Percentiles rank a stretch among this genome's conserved stretches.
These are phyloP conservation scores for Lepidurus packardi DNA, from an alignment of 1,140 invertebrate species.

Conservation along the genomic window DNA sequence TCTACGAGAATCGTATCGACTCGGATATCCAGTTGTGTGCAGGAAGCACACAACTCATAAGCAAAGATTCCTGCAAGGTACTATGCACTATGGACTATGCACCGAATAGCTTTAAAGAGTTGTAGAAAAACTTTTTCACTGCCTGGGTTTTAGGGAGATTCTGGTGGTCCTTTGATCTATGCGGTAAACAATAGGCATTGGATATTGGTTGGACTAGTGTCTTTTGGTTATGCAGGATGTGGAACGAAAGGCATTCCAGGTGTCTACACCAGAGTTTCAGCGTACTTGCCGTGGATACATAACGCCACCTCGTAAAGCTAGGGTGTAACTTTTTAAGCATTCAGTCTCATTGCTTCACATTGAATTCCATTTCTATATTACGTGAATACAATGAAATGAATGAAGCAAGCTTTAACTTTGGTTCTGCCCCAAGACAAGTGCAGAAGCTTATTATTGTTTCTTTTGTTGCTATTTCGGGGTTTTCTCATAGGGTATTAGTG, in stretches of 20 bases:
- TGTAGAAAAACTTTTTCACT: constrained; percentile 50
- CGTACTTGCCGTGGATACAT: constrained; percentile 67
- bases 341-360: too few relatives aligned
- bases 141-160: constrained; percentile 60
- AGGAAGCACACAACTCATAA: constrained; percentile 41
- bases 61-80: constrained; percentile 46
- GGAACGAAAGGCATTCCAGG: constrained; percentile 61
- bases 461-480: too few relatives aligned
- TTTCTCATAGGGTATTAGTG: too few relatives aligned
- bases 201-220: constrained; percentile 74
- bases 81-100: constrained; percentile 1
- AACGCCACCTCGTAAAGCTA: constrained; percentile 23
- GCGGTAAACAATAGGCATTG: constrained; percentile 63
- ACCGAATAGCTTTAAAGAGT: not conserved
- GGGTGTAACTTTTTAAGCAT: too few relatives aligned
- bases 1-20: constrained; percentile 34
- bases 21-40: constrained; percentile 42
- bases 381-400: too few relatives aligned
- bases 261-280: constrained; percentile 63
- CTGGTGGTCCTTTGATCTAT: constrained; percentile 59
- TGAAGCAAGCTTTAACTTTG: too few relatives aligned
- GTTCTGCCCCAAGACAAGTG: too few relatives aligned
- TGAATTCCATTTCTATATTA: too few relatives aligned
- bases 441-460: too few relatives aligned
- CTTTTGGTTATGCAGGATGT: constrained; percentile 60